phyloP scores from a whole-genome alignment of 1,140 invertebrate genomes.

The Meloidogyne hapla region DNA sequence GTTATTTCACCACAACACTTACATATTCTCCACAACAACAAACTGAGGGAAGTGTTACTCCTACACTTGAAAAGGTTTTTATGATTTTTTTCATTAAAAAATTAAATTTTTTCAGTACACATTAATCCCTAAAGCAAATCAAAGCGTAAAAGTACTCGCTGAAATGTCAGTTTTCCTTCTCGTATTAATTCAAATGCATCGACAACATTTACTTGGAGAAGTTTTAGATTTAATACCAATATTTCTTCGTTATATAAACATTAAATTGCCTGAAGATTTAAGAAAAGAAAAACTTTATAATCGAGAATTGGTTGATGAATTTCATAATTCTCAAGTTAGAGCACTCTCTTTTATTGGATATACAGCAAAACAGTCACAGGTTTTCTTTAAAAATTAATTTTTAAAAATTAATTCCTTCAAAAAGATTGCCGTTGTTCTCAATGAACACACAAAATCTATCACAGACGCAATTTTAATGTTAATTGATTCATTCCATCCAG shows the following conservation, averaged over 20 bases:
- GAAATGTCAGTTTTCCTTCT: constrained; percentile 40
- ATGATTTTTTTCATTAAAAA: not conserved
- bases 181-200: constrained; percentile 35
- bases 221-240: constrained; percentile 33
- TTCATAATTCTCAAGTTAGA: constrained; percentile 45
- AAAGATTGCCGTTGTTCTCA: constrained; percentile 16
- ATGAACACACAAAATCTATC: constrained; percentile 32
- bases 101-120: constrained; percentile 39
- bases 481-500: constrained; percentile 34
- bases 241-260: constrained; percentile 43
- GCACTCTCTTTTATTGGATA: constrained; percentile 44
- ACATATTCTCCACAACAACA: constrained; percentile 10
- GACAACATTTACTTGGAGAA: constrained; percentile 37
- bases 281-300: constrained; percentile 31
- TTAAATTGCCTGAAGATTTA: constrained; percentile 20
- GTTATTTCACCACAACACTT: constrained; percentile 21
- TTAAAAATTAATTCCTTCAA: not conserved
- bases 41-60: not conserved
- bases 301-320: constrained; percentile 47
- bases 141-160: constrained; percentile 44
- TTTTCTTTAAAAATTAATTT: not conserved
- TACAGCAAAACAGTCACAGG: constrained; percentile 32
- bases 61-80: constrained; percentile 2
- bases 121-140: constrained; percentile 38
- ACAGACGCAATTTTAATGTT: constrained; percentile 35